Base-by-base conservation (phyloP, 92 coral and sea anemone species). In the Parazoanthus atlanticus region DNA sequence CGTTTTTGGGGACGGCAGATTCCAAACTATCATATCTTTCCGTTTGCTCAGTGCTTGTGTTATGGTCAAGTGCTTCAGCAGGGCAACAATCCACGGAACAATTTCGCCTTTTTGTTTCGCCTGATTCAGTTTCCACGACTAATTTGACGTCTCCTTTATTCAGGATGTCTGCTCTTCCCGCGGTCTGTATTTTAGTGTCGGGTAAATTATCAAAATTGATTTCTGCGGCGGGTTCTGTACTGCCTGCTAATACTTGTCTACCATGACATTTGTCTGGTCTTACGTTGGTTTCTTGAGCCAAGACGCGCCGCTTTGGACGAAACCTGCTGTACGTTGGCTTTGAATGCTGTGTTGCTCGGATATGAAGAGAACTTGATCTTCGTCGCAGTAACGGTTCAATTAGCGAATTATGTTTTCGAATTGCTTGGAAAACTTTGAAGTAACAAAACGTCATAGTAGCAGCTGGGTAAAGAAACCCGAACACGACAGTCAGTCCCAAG, bases 391-490 rank as follows among this genome's bases (percentile, higher is more conserved):
- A 46, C 40, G 76, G 10, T 29, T 12, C 58, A 28, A 73, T 43
- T 26, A 36, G 77, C 32, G 61, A 83, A 28, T 69, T 83, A 31
- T 83, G 86, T 15, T 70, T 49, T 49, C 77, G 86, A 67, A 83
- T 71, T 66, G 46, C 65, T 30, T 19, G 38, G 66, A 83, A 83
- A 41, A 83, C 86, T 40, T 83, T 69, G 33, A 41, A 69, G 40
- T 83, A 83, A 69, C 86, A 83, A 41, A 83, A 30, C 41, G 61
- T 10, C 34, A 83, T 69, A 21, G 86, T 43, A 66, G 38, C n/a
- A 43, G 78, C n/a, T 40, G 65, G 86, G 61, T 67, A 70, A 12
- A 83, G 32, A 83, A 83, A 83, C 16, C 78, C 78, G n/a, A 83
- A 43, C 30, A 67, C 64, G 30, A 67, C 34, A n/a, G 86, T 70